Base-by-base conservation (phyloP, 2,113 vertebrate species). In the Chaetodon auriga region DNA sequence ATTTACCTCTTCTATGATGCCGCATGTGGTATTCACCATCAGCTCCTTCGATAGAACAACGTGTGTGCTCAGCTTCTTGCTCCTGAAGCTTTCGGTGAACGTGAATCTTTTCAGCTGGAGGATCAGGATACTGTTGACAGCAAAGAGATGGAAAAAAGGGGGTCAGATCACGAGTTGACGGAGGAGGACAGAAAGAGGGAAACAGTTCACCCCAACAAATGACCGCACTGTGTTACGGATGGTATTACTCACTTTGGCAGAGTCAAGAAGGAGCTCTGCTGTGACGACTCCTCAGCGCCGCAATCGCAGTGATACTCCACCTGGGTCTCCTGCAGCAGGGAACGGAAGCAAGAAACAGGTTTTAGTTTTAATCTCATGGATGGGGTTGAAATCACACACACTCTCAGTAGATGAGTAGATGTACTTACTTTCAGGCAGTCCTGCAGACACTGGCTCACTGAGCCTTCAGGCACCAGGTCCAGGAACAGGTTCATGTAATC, bases 91-190 rank as follows among this genome's bases (percentile, higher is more conserved):
- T 0, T 0, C 0, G 0, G 18, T 49, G 19, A 78, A 60, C 36
- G 4, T 46, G 48, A 80, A 80, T n/a, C 49, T 53, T 2, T 71
- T 53, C 16, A 71, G 14, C 16, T 80, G 78, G 36, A 80, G 58
- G 48, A 80, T 68, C 65, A 79, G 21, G 0, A 80, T 58, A 13
- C 38, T 66, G 36, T 35, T 8, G 49, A n/a, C n/a, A n/a, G n/a
- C n/a, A n/a, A n/a, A n/a, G n/a, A 46, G 11, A 54, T 5, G 51
- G 19, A n/a, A n/a, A 41, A 35, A 71, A 23, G 46, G 53, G 12
- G 16, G 10, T 36, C 19, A 53, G 25, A 21, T 21, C 48, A 21
- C 11, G 7, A 36, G 58, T 61, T 19, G 1, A 61, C 30, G 36
- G 8, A 36, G 18, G 16, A 19, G 19, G 58, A 25, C 23, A 57